phyloP scores from a whole-genome alignment of 37 sponge, comb jelly and placozoan genomes.

The Geodia barretti region DNA sequence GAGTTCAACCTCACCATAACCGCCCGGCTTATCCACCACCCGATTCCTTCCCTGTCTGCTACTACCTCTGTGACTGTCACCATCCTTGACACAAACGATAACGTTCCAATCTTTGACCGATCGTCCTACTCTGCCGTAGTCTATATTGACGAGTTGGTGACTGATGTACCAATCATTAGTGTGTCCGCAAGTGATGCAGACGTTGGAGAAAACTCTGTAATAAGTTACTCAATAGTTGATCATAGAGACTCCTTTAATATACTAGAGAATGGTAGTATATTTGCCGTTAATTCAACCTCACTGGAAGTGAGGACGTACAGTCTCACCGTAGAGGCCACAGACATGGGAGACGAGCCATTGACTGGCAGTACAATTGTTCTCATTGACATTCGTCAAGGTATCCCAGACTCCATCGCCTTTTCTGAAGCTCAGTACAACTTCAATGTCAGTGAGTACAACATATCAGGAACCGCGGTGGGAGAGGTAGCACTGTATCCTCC shows the following conservation, averaged over 20 bases:
- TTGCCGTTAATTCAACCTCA: background rate
- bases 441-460: constrained; percentile 22
- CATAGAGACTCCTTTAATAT: background rate
- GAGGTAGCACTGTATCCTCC: background rate
- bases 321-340: constrained; percentile 3
- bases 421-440: constrained; percentile 9
- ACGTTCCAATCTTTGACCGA: constrained; percentile 19
- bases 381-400: background rate
- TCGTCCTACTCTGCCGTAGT: background rate
- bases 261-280: constrained; percentile 1
- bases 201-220: constrained; percentile 1
- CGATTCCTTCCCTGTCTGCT: background rate
- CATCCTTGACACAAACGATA: constrained; percentile 32
- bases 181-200: constrained; percentile 24
- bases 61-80: constrained; percentile 1
- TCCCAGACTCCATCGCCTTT: constrained; percentile 15
- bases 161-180: background rate
- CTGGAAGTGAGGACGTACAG: background rate
- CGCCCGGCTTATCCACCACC: background rate
- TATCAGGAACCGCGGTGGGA: background rate
- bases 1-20: constrained; percentile 1
- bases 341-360: constrained; percentile 10
- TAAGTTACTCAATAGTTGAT: background rate
- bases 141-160: background rate
- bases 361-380: background rate